Evolutionary conservation across 2,797 vertebrate species (phyloP).

Genomic region (Trichosurus vulpecula): DNA sequence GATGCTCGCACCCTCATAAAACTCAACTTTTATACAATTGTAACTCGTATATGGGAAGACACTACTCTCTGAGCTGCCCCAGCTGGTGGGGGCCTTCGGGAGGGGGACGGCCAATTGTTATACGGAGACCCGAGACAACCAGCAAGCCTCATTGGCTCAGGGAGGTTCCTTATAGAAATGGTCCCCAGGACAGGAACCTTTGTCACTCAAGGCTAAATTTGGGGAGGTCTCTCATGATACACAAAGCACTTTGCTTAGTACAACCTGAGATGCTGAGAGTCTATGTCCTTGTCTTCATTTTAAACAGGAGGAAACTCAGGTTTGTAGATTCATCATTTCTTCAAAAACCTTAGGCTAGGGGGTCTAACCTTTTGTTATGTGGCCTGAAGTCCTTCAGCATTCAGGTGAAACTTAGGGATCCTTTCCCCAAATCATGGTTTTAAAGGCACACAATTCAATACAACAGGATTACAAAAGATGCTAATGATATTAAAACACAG

Average conservation of each 20-base stretch:
- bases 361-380: neutral
- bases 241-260: neutral
- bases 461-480: neutral
- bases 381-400: neutral
- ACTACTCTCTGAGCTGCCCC: neutral
- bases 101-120: neutral
- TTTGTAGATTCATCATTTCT: neutral
- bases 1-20: neutral
- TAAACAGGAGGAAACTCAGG: neutral
- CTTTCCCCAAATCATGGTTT: neutral
- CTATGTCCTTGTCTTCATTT: neutral
- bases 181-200: neutral
- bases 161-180: neutral
- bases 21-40: constrained; percentile 23
- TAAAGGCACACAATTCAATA: neutral
- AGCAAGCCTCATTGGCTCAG: neutral
- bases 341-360: neutral
- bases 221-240: neutral
- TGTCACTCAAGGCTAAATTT: neutral
- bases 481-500: too few species aligned
- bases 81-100: neutral
- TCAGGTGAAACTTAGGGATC: neutral
- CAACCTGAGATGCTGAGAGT: neutral
- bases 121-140: neutral
- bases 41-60: constrained; percentile 13